Percentiles rank a stretch among this genome's conserved stretches.
Evolutionary conservation across 2,113 vertebrate species (phyloP).

Genomic region (Lepidothrix coronata): DNA sequence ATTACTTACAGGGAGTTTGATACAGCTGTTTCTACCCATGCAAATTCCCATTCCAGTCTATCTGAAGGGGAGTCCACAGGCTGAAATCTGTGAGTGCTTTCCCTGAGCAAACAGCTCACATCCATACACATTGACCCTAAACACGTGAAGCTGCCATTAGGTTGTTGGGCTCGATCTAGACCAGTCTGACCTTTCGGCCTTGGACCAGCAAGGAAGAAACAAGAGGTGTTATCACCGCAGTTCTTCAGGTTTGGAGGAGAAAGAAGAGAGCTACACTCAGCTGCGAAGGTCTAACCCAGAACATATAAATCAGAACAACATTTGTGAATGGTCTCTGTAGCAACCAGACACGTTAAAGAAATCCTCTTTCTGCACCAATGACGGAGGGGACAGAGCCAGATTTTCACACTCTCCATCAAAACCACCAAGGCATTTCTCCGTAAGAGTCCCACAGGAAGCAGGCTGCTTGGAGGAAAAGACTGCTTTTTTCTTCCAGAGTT

Average conservation of each 20-base stretch:
- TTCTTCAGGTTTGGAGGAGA: not conserved
- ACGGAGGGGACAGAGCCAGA: not conserved
- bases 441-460: not conserved
- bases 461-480: not conserved
- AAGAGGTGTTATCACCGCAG: not conserved
- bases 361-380: not conserved
- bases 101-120: not conserved
- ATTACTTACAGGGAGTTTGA: conserved; percentile 50
- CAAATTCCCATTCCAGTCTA: conserved; percentile 27
- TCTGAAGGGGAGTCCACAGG: not conserved
- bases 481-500: not conserved
- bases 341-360: not conserved
- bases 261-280: not conserved
- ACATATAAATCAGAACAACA: not conserved
- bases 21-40: conserved; percentile 47
- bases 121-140: not conserved
- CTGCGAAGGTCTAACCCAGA: not conserved
- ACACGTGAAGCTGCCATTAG: not conserved
- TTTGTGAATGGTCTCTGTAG: not conserved
- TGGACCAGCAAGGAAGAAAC: not conserved
- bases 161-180: not conserved
- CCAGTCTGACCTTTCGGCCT: not conserved
- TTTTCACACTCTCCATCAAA: not conserved
- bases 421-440: not conserved
- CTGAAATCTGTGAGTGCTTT: not conserved